These are phyloP conservation scores for Yponomeuta malinellus DNA, from an alignment of 2,888 invertebrate species.

Conservation along the genomic window DNA sequence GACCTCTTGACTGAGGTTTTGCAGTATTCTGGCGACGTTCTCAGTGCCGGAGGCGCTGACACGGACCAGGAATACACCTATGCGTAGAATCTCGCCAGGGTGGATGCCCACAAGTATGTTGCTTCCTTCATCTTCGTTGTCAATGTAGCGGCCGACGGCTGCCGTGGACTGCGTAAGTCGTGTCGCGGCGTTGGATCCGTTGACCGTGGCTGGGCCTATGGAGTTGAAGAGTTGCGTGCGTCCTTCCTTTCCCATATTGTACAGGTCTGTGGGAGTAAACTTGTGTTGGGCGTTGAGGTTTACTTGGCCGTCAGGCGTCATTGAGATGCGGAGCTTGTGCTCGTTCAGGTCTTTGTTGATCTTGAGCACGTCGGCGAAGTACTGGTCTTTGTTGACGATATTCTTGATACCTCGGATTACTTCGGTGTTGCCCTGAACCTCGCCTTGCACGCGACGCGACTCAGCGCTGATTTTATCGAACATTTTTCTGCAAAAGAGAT, in stretches of 20 bases:
- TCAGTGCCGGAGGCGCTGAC: constrained; percentile 56
- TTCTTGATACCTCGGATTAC: constrained; percentile 71
- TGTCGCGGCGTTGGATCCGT: constrained; percentile 46
- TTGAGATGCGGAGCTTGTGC: constrained; percentile 64
- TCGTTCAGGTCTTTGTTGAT: constrained; percentile 73
- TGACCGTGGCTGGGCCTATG: constrained; percentile 46
- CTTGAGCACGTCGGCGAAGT: constrained; percentile 69
- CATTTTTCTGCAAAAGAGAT: constrained; percentile 64
- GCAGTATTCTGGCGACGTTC: constrained; percentile 46
- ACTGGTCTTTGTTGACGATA: constrained; percentile 72
- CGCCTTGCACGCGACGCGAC: constrained; percentile 64
- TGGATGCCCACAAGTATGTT: constrained; percentile 47
- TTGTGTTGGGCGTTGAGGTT: constrained; percentile 61
- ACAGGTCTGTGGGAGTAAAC: constrained; percentile 55
- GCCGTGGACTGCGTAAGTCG: constrained; percentile 34
- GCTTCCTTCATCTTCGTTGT: constrained; percentile 34
- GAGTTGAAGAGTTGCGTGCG: constrained; percentile 48
- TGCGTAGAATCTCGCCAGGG: constrained; percentile 57
- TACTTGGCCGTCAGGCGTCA: constrained; percentile 48
- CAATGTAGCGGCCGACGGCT: constrained; percentile 34
- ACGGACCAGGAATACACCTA: constrained; percentile 49
- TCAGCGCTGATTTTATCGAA: constrained; percentile 76
- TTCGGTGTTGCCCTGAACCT: constrained; percentile 68
- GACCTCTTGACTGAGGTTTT: constrained; percentile 54
- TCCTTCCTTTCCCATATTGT: constrained; percentile 43